phyloP scores from a whole-genome alignment of 2,113 vertebrate genomes.

The Leptocoma aspasia region DNA sequence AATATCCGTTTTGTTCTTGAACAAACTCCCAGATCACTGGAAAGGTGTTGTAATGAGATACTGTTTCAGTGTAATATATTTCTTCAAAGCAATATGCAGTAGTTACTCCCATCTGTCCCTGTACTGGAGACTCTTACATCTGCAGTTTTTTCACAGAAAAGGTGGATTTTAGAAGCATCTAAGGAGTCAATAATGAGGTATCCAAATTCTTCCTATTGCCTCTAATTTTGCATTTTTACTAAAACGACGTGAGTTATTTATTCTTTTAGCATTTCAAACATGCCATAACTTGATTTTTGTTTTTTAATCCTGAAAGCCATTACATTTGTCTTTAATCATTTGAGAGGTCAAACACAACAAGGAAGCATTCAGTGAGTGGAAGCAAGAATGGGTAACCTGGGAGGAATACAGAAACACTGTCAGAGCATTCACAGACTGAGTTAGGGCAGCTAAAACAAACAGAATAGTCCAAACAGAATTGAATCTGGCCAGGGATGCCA shows the following conservation, averaged over 20 bases:
- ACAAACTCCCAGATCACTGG: slow-evolving; percentile 44
- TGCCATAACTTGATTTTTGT: background rate
- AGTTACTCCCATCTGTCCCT: background rate
- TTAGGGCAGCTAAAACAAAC: background rate
- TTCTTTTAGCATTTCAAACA: background rate
- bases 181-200: background rate
- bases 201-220: background rate
- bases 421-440: background rate
- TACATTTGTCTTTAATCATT: background rate
- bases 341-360: background rate
- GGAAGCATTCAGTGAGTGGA: background rate
- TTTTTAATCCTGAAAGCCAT: background rate
- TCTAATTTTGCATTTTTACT: background rate
- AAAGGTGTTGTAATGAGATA: slow-evolving; percentile 62
- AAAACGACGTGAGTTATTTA: background rate
- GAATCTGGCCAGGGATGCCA: background rate
- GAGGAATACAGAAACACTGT: background rate
- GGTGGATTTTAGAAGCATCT: background rate
- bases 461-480: background rate
- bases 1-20: slow-evolving; percentile 50
- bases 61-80: slow-evolving; percentile 12
- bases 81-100: slow-evolving; percentile 38
- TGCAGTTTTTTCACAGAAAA: slow-evolving; percentile 2
- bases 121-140: background rate
- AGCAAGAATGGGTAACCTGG: background rate